Base-by-base conservation (phyloP, 2,888 invertebrate genomes). In the Drosophila mimetica region DNA sequence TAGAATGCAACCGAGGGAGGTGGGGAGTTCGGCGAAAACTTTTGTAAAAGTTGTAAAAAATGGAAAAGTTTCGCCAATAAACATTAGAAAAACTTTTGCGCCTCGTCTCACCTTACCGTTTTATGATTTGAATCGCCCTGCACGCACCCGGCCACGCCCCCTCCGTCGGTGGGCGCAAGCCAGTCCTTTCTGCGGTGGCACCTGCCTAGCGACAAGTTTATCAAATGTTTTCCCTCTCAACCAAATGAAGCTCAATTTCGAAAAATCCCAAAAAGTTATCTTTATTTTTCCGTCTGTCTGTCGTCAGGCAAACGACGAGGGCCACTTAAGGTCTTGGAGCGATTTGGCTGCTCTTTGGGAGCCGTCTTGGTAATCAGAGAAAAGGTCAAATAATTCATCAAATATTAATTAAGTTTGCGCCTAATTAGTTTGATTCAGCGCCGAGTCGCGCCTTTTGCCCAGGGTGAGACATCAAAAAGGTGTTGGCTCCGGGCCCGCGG, bases 51-150 rank as follows among this genome's bases (percentile, higher is more conserved):
- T 81, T 79, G 84, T 79, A 85, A 81, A 75, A 86, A 84, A 85
- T 83, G 73, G 70, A 85, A 85, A 82, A 84, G 78, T 84, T 83
- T 86, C 61, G 36, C 83, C 83, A 84, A 83, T 84, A 86, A 84
- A 86, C 83, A 83, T 86, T 82, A 85, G 77, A 83, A 74, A 63
- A 83, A 81, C 48, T 79, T 84, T 77, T 82, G 55, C 69, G 54
- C 65, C 71, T 72, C 74, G 63, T 63, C 76, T 79, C 74, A 86
- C 76, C 78, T 85, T 69, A 42, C 60, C 64, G 28, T 64, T 65
- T 53, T 72, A 52, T 75, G 60, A 60, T 67, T 65, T 60, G 71
- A 65, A 60, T 72, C 18, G 44, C 42, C 55, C 41, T 22, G 46
- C 70, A 20, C 30, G 13, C n/a, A 8, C 18, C 48, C 36, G 50